Conservation (phyloP, 1,140 invertebrate genomes). For the Nilaparvata lugens region DNA sequence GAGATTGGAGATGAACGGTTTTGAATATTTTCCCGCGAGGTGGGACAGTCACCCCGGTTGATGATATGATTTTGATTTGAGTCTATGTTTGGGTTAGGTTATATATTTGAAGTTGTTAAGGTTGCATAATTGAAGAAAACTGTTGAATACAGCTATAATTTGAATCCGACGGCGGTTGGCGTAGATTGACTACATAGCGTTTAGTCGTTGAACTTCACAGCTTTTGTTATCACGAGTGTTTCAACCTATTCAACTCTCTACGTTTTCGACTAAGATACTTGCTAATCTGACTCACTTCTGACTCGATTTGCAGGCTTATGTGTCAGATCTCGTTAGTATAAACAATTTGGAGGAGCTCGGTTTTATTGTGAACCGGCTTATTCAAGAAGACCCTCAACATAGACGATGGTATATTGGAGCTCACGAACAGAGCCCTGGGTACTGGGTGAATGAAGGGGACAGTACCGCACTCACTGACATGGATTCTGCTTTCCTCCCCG, state of each 20-base stretch:
- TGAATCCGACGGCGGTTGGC: neutral
- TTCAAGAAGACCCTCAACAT: slow-evolving; percentile 73
- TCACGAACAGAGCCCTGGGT: slow-evolving; percentile 57
- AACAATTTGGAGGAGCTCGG: slow-evolving; percentile 78
- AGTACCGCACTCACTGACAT: slow-evolving; percentile 61
- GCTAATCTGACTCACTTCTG: neutral
- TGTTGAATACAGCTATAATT: neutral
- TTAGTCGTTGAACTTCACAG: neutral
- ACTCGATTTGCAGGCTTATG: slow-evolving; percentile 39
- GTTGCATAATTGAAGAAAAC: neutral
- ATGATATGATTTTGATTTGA: too few relatives aligned
- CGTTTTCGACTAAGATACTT: neutral
- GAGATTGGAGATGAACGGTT: too few relatives aligned
- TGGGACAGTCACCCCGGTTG: too few relatives aligned
- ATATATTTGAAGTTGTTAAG: too few relatives aligned
- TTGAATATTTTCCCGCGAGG: too few relatives aligned
- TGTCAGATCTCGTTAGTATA: slow-evolving; percentile 69
- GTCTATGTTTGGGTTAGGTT: too few relatives aligned
- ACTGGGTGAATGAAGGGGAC: slow-evolving; percentile 80
- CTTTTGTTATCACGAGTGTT: neutral
- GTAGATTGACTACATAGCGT: neutral
- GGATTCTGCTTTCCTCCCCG: slow-evolving; percentile 71
- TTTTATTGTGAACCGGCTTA: slow-evolving; percentile 68
- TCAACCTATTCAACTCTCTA: neutral
- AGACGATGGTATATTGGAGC: slow-evolving; percentile 78